Percentiles rank a stretch among this genome's conserved stretches.
Evolutionary conservation across 1,140 invertebrate species (phyloP).

Genomic region (Heliothis subflexa): DNA sequence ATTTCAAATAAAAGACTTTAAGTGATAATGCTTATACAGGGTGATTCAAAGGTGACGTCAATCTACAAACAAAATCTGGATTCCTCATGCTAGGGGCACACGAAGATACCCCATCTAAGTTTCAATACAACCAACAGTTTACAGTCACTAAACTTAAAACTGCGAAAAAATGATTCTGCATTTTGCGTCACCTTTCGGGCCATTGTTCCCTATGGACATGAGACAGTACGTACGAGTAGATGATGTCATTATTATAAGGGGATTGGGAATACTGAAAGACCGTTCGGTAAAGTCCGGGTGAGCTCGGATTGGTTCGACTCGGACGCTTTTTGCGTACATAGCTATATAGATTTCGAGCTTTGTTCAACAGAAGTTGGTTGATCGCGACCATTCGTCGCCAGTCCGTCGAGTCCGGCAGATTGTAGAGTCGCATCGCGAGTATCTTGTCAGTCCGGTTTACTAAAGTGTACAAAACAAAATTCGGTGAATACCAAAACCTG

Average conservation of each 20-base stretch:
- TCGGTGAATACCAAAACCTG: slow-evolving; percentile 1
- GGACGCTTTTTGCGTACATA: slow-evolving; percentile 17
- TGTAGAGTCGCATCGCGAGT: not conserved
- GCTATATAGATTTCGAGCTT: not conserved
- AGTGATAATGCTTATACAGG: too few species aligned
- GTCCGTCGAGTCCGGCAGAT: not conserved
- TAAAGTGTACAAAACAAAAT: slow-evolving; percentile 5
- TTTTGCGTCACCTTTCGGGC: too few species aligned
- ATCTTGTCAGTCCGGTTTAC: slow-evolving; percentile 15
- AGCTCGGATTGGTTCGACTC: not conserved
- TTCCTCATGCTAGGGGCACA: too few species aligned
- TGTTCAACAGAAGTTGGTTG: slow-evolving; percentile 16
- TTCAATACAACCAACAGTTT: too few species aligned
- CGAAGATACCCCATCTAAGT: too few species aligned
- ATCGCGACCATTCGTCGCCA: slow-evolving; percentile 1
- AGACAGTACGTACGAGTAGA: not conserved
- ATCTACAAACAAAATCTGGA: too few species aligned
- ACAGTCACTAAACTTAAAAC: too few species aligned
- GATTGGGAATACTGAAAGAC: not conserved
- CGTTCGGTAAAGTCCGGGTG: slow-evolving; percentile 12
- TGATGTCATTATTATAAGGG: not conserved
- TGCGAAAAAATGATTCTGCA: too few species aligned
- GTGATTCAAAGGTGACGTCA: too few species aligned
- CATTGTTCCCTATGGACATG: too few species aligned
- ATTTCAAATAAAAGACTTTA: too few species aligned